Evolutionary conservation across 2,888 invertebrate genomes (phyloP), one percentile per base, ranked within the genome.

Genomic region (Pseudanteris insignis): DNA sequence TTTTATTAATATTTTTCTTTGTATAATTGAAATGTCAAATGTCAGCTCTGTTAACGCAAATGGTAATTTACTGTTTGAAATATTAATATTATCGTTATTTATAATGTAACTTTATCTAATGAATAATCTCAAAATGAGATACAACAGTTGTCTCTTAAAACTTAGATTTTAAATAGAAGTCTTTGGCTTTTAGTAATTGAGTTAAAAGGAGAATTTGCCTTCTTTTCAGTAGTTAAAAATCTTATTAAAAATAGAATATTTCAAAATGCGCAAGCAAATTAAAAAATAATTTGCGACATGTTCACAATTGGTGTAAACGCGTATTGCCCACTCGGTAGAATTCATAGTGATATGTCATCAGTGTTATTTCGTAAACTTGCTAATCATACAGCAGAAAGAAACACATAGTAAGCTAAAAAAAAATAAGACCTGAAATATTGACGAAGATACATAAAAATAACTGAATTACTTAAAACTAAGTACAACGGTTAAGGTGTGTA

Each of bases 311-410:
- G 14, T 9, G 9, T 24, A 38, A 14, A 13, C 15, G 15, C 13
- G 30, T 18, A 48, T 32, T 48, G 29, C 24, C n/a, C 32, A 40
- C 28, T 40, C 11, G 50, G 32, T 53, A 25, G 18, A 53, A 53
- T 43, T 44, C 9, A 34, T 37, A 12, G 12, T 53, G 53, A 44
- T 53, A 53, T 53, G 53, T 53, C 36, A 44, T 43, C 44, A 26
- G 37, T 44, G 15, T 21, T 43, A 26, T 24, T 9, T 36, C 15
- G 15, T 25, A 24, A 14, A 30, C 24, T 43, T 12, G 29, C n/a
- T 14, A 37, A 21, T 15, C 9, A 30, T 32, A n/a, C 30, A 32
- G 38, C 32, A 32, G 10, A 30, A 30, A 29, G 8, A 36, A 28
- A 46, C 26, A 25, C 2, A 2, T n/a, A n/a, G n/a, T n/a, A n/a